Conservation (phyloP, 2,113 vertebrate genomes). For the Theristicus caerulescens region DNA sequence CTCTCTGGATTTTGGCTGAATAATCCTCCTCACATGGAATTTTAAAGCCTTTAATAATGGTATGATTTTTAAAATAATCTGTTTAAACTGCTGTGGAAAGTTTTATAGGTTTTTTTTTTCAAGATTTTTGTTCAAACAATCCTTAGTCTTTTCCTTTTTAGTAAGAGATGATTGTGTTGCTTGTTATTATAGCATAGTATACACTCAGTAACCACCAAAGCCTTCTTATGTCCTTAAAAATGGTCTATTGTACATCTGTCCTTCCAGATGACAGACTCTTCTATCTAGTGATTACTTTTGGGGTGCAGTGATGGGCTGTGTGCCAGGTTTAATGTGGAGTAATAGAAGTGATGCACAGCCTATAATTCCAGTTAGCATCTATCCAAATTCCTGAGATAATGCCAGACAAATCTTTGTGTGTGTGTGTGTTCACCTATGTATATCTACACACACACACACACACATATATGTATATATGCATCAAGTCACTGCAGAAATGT, state of each 20-base stretch:
- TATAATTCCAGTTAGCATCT: background rate
- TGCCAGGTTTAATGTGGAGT: background rate
- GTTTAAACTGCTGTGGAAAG: background rate
- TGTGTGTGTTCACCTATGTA: background rate
- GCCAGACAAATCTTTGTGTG: background rate
- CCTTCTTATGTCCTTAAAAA: background rate
- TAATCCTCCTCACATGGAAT: background rate
- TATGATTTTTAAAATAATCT: background rate
- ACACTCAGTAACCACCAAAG: background rate
- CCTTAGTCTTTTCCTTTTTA: background rate
- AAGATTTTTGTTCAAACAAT: background rate
- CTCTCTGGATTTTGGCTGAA: background rate
- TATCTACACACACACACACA: accelerated
- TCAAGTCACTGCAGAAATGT: background rate
- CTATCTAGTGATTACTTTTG: background rate
- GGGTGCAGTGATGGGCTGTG: background rate
- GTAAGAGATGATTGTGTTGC: background rate
- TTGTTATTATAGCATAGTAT: background rate
- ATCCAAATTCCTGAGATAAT: background rate
- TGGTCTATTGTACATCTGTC: background rate
- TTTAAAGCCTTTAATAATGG: background rate
- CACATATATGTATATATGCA: too few relatives aligned
- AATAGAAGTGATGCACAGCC: background rate
- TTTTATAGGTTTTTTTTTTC: background rate
- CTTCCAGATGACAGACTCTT: background rate